A percentile compares a stretch with the other conserved stretches of the same genome.
Conservation (phyloP, 2,888 invertebrate species). For the Abrostola tripartita region DNA sequence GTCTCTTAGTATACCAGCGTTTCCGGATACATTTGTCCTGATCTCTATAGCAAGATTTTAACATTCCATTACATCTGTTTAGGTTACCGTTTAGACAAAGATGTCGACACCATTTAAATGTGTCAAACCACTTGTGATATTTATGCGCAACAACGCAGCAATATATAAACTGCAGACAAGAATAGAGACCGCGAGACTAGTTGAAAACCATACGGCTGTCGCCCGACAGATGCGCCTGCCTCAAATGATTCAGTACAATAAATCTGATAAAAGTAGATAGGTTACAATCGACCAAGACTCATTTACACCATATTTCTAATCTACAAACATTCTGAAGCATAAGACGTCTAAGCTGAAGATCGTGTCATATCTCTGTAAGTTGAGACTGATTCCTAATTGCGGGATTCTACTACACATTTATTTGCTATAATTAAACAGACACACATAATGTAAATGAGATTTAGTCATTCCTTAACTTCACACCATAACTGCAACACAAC, state of each 20-base stretch:
- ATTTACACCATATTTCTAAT: conserved; percentile 59
- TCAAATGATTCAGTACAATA: conserved; percentile 30
- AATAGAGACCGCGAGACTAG: conserved; percentile 39
- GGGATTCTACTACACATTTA: conserved; percentile 46
- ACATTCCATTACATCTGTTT: conserved; percentile 14
- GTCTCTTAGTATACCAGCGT: not conserved
- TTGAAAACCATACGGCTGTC: conserved; percentile 31
- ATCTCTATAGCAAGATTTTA: not conserved
- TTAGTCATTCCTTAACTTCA: conserved; percentile 49
- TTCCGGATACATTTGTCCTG: not conserved
- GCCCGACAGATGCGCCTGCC: conserved; percentile 29
- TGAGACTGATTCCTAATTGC: conserved; percentile 51
- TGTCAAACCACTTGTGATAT: conserved; percentile 36
- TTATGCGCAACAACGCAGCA: conserved; percentile 43
- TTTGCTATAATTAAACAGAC: conserved; percentile 54
- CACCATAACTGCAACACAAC: conserved; percentile 43
- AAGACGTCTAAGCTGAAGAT: conserved; percentile 50
- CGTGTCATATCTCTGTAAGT: conserved; percentile 39
- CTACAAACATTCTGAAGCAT: conserved; percentile 52
- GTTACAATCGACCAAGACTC: conserved; percentile 56
- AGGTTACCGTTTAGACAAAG: conserved; percentile 23
- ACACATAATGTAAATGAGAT: conserved; percentile 60
- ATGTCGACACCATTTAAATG: conserved; percentile 36
- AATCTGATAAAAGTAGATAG: conserved; percentile 40
- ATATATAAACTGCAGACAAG: conserved; percentile 41